Conservation (phyloP, 2,888 invertebrate genomes). For the Deilephila elpenor region DNA sequence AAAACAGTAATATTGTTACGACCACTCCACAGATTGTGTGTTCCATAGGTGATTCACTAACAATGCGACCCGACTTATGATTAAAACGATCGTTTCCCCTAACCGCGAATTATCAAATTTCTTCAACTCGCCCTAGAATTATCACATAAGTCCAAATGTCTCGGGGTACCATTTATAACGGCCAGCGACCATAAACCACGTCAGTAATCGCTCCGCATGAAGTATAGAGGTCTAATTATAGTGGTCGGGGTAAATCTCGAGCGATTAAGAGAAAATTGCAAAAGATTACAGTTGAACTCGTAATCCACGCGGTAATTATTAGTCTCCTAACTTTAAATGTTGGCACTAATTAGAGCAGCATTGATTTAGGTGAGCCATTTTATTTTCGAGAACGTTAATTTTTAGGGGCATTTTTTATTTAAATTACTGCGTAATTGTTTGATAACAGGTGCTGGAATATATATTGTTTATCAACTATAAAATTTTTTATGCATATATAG, state of each 20-base stretch:
- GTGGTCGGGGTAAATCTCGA: constrained; percentile 63
- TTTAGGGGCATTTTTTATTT: constrained; percentile 22
- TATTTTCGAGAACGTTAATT: constrained; percentile 33
- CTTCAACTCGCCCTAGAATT: constrained; percentile 79
- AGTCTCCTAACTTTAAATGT: constrained; percentile 73
- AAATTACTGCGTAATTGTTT: constrained; percentile 6
- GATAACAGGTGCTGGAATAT: not conserved
- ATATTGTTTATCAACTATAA: too few species aligned
- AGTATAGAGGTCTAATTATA: constrained; percentile 47
- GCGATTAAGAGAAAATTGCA: constrained; percentile 82
- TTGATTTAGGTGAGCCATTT: constrained; percentile 64
- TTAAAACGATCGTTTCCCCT: constrained; percentile 81
- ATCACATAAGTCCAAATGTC: constrained; percentile 83
- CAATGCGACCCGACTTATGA: constrained; percentile 78
- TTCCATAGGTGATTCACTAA: constrained; percentile 67
- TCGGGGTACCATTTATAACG: constrained; percentile 65
- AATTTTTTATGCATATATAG: too few species aligned
- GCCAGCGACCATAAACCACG: constrained; percentile 53
- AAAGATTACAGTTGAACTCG: constrained; percentile 74
- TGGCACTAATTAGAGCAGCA: constrained; percentile 68
- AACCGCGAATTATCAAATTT: constrained; percentile 84
- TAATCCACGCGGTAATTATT: constrained; percentile 78
- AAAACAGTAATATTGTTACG: not conserved
- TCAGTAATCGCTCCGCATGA: constrained; percentile 33
- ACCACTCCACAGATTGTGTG: constrained; percentile 53